Conservation (phyloP, 2,888 invertebrate species). For the Aelia acuminata region DNA sequence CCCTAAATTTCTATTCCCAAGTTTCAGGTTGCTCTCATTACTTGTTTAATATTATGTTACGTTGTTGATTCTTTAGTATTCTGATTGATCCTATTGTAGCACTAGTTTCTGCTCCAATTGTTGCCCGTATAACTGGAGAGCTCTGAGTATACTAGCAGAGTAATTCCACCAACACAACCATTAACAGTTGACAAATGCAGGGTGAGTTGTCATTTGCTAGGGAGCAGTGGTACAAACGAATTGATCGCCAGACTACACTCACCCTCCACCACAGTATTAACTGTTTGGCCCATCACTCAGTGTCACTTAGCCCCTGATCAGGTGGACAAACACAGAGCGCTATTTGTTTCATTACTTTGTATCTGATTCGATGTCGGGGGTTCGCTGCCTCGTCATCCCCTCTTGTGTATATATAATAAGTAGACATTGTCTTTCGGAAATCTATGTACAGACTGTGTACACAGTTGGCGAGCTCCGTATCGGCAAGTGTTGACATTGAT, state of each 20-base stretch:
- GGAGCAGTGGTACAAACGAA: neutral
- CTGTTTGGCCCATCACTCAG: slow-evolving; percentile 53
- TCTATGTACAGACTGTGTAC: neutral
- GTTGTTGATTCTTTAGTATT: neutral
- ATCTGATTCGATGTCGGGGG: slow-evolving; percentile 41
- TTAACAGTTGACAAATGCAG: slow-evolving; percentile 19
- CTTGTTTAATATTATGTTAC: no score
- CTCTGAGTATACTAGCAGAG: neutral
- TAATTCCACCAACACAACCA: neutral
- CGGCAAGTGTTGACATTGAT: neutral
- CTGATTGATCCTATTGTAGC: neutral
- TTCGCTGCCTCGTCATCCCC: no score
- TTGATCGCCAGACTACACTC: neutral
- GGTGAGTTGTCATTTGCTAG: neutral
- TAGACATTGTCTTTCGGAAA: neutral
- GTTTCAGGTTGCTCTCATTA: no score
- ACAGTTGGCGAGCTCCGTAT: neutral
- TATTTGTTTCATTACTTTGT: slow-evolving; percentile 55
- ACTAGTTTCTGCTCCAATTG: neutral
- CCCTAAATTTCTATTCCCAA: no score
- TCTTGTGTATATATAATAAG: neutral
- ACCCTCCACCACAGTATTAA: slow-evolving; percentile 1
- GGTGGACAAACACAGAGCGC: slow-evolving; percentile 34
- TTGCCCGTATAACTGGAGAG: neutral
- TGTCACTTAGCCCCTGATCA: slow-evolving; percentile 10